Evolutionary conservation across 2,113 vertebrate species (phyloP).

Genomic region (Machaerirhynchus nigripectus): DNA sequence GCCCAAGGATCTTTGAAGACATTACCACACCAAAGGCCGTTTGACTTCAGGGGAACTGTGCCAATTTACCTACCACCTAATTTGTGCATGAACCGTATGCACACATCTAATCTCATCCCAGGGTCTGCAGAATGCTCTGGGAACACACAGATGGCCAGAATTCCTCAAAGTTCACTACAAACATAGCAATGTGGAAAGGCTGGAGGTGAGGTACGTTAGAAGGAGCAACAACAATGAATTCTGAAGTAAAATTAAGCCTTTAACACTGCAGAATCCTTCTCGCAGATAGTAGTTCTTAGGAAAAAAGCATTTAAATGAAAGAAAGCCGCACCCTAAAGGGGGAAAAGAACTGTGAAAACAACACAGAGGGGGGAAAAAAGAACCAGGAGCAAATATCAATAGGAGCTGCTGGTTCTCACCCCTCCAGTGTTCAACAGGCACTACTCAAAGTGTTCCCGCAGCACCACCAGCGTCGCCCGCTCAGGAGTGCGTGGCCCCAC

Average conservation of each 20-base stretch:
- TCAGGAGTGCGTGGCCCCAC: not conserved
- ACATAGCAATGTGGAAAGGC: not conserved
- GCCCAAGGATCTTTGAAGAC: not conserved
- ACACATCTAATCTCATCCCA: slow-evolving; percentile 2
- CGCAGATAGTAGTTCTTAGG: not conserved
- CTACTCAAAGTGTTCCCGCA: not conserved
- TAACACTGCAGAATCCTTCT: not conserved
- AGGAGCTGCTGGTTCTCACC: not conserved
- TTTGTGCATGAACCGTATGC: not conserved
- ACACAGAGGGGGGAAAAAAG: not conserved
- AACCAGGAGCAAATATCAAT: not conserved
- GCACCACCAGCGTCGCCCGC: not conserved
- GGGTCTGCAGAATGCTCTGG: not conserved
- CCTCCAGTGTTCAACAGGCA: not conserved
- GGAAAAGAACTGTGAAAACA: not conserved
- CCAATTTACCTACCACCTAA: not conserved
- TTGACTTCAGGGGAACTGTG: not conserved
- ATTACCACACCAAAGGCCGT: not conserved
- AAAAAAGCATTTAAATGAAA: not conserved
- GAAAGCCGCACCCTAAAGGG: not conserved
- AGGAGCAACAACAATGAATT: not conserved
- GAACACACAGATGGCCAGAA: slow-evolving; percentile 22
- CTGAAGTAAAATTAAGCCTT: not conserved
- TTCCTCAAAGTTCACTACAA: slow-evolving; percentile 12
- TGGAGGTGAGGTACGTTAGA: not conserved